Percentiles rank a stretch among this genome's conserved stretches.
Evolutionary conservation across 2,888 invertebrate species (phyloP).

Genomic region (Temnothorax rugatulus): DNA sequence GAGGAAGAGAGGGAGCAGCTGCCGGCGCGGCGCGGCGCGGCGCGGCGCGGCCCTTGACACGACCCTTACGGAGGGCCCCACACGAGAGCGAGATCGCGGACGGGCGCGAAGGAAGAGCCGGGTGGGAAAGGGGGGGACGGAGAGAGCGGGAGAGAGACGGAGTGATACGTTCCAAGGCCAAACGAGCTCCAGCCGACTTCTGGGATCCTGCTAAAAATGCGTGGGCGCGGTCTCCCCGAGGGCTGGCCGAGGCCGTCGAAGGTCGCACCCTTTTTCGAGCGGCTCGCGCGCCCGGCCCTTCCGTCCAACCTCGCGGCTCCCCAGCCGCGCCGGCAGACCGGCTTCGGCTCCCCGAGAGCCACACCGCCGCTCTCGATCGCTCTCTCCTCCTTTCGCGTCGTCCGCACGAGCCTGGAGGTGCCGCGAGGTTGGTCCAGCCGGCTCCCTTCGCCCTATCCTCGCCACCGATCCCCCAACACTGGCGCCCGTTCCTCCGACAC

Average conservation of each 20-base stretch:
- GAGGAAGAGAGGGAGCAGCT: background rate
- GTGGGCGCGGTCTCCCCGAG: conserved; percentile 86
- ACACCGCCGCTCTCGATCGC: conserved; percentile 36
- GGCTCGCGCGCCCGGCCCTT: conserved; percentile 80
- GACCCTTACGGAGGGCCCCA: conserved; percentile 59
- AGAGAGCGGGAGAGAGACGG: conserved; percentile 16
- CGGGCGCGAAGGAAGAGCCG: conserved; percentile 56
- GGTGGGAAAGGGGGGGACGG: conserved; percentile 24
- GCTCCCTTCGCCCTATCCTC: conserved; percentile 56
- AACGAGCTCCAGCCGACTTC: conserved; percentile 82
- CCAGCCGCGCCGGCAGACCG: conserved; percentile 46
- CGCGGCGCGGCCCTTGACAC: conserved; percentile 60
- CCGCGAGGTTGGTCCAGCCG: conserved; percentile 55
- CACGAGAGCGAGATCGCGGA: conserved; percentile 43
- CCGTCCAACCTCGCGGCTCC: conserved; percentile 79
- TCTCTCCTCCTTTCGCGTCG: conserved; percentile 67
- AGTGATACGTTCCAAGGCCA: conserved; percentile 77
- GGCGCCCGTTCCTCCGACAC: conserved; percentile 39
- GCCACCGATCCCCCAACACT: conserved; percentile 43
- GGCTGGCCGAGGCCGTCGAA: conserved; percentile 84
- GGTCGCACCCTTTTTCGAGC: conserved; percentile 85
- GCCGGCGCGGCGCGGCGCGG: conserved; percentile 52
- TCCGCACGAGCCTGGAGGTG: conserved; percentile 57
- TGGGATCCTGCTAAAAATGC: conserved; percentile 86
- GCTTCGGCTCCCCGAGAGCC: conserved; percentile 67